Percentiles rank a stretch among this genome's conserved stretches.
Evolutionary conservation across 2,113 vertebrate genomes (phyloP).

Genomic region (Thalassarche chlororhynchos): DNA sequence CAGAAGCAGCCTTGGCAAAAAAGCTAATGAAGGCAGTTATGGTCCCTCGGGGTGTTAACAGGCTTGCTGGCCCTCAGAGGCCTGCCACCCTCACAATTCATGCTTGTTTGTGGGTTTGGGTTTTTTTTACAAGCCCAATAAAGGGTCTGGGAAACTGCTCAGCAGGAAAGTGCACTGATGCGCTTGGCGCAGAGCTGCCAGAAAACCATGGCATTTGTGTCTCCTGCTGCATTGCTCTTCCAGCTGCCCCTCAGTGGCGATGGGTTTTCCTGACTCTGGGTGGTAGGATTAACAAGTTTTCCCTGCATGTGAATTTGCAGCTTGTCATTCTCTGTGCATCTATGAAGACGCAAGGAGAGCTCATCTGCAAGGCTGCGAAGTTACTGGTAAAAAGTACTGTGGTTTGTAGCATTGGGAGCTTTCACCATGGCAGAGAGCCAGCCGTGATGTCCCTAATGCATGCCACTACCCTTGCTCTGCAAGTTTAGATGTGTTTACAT

Average conservation of each 20-base stretch:
- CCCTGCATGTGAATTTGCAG: not conserved
- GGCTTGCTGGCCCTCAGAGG: not conserved
- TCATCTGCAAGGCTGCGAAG: not conserved
- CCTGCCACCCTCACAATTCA: not conserved
- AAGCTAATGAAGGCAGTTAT: slow-evolving; percentile 31
- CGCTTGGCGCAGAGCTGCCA: not conserved
- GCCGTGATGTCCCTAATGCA: not conserved
- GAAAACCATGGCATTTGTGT: not conserved
- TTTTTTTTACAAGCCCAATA: not conserved
- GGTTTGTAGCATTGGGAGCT: not conserved
- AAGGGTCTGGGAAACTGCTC: not conserved
- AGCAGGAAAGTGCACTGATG: not conserved
- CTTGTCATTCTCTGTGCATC: not conserved
- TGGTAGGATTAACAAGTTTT: not conserved
- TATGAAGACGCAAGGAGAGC: not conserved
- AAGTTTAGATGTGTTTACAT: not conserved
- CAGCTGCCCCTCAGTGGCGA: not conserved
- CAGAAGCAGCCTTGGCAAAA: slow-evolving; percentile 49
- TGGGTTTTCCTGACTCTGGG: not conserved
- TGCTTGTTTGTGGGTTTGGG: not conserved
- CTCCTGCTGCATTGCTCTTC: not conserved
- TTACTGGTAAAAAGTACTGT: not conserved
- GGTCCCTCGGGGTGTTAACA: not conserved
- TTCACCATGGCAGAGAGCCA: not conserved
- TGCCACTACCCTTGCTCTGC: not conserved